A percentile compares a stretch with the other conserved stretches of the same genome.
Evolutionary conservation across 2,113 vertebrate species (phyloP).

Genomic region (Pseudorhombus dupliciocellatus): DNA sequence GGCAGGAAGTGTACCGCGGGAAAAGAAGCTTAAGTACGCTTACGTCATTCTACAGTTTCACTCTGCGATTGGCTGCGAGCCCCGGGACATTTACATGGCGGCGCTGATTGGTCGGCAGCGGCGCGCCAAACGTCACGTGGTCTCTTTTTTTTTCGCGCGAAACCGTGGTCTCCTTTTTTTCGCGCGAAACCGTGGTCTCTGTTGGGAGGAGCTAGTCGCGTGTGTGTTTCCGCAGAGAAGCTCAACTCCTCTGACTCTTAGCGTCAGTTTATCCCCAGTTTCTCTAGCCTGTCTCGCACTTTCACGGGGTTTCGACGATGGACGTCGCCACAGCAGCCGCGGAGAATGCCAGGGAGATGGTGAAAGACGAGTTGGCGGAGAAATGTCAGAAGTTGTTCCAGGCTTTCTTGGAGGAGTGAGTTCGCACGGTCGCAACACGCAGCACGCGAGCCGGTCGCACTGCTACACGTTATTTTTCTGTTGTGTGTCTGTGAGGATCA

Average conservation of each 20-base stretch:
- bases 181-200: conserved; percentile 81
- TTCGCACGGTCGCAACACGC: conserved; percentile 35
- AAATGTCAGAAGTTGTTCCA: conserved; percentile 98
- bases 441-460: not conserved
- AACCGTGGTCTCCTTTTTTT: conserved; percentile 68
- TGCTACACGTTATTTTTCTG: not conserved
- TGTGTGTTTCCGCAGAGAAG: not conserved
- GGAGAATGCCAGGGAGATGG: conserved; percentile 80
- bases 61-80: conserved; percentile 40
- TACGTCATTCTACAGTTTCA: not conserved
- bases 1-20: conserved; percentile 21
- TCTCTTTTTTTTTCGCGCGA: conserved; percentile 83
- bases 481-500: not conserved
- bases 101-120: conserved; percentile 72
- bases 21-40: rapidly evolving
- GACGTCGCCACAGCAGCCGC: conserved; percentile 76
- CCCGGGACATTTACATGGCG: rapidly evolving
- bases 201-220: not conserved
- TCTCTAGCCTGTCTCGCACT: not conserved
- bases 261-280: rapidly evolving
- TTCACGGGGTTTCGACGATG: conserved; percentile 62
- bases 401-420: conserved; percentile 98
- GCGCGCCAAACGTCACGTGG: conserved; percentile 78
- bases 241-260: rapidly evolving
- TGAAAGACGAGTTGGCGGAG: conserved; percentile 95